Evolutionary conservation across 2,888 invertebrate genomes (phyloP).

Genomic region (Brassicogethes aeneus): DNA sequence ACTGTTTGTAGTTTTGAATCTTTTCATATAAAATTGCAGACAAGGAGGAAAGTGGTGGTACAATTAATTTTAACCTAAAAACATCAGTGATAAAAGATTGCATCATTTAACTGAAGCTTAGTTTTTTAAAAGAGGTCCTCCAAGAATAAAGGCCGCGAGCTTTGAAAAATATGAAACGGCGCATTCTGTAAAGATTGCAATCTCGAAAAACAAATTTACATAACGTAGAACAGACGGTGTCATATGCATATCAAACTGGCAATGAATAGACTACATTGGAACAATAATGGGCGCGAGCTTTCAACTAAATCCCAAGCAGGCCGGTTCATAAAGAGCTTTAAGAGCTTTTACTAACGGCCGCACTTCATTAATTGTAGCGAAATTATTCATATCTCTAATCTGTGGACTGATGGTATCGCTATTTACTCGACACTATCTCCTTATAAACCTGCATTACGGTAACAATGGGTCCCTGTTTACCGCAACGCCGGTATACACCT

Average conservation of each 20-base stretch:
- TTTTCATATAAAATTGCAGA: no score
- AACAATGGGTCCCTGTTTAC: slow-evolving; percentile 18
- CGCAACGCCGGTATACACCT: background rate
- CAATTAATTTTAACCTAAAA: no score
- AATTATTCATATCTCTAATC: slow-evolving; percentile 40
- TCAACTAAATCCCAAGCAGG: slow-evolving; percentile 28
- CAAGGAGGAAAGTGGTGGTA: no score
- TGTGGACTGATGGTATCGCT: slow-evolving; percentile 39
- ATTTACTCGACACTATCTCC: slow-evolving; percentile 25
- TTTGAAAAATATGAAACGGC: background rate
- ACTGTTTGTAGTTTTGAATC: no score
- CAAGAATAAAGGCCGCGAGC: background rate
- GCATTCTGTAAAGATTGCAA: slow-evolving; percentile 28
- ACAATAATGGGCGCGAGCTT: slow-evolving; percentile 33
- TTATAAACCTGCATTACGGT: slow-evolving; percentile 14
- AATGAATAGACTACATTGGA: slow-evolving; percentile 33
- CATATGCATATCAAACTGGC: slow-evolving; percentile 34
- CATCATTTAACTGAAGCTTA: no score
- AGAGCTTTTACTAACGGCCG: slow-evolving; percentile 33
- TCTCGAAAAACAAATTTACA: slow-evolving; percentile 35
- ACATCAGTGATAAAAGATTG: no score
- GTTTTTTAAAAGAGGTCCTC: no score
- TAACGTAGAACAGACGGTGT: slow-evolving; percentile 31
- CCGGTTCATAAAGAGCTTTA: slow-evolving; percentile 33
- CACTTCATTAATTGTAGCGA: slow-evolving; percentile 38